A percentile compares a stretch with the other conserved stretches of the same genome.
Conservation (phyloP, 2,888 invertebrate species). For the Salpingus planirostris region DNA sequence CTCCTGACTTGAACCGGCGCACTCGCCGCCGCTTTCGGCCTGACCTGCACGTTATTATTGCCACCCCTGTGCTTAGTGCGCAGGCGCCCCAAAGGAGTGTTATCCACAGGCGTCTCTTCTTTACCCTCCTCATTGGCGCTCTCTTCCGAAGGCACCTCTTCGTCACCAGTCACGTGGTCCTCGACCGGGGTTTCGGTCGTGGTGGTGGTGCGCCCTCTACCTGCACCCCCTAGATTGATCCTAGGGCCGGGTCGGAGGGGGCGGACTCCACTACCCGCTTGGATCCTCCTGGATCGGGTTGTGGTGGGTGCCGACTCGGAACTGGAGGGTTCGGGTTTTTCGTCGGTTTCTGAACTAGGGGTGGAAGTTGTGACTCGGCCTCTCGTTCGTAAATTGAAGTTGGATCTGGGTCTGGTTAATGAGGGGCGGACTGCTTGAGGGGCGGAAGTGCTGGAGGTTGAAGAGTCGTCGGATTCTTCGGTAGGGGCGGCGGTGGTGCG, state of each 20-base stretch:
- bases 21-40: constrained; percentile 43
- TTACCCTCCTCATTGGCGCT: constrained; percentile 31
- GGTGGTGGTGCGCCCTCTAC: constrained; percentile 43
- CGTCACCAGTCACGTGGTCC: constrained; percentile 35
- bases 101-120: constrained; percentile 27
- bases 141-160: constrained; percentile 19
- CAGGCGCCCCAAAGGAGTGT: constrained; percentile 37
- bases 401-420: constrained; percentile 45
- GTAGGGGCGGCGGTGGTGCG: constrained; percentile 40
- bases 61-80: constrained; percentile 40
- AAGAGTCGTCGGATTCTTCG: constrained; percentile 37
- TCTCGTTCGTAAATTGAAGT: constrained; percentile 33
- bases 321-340: constrained; percentile 7
- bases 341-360: constrained; percentile 18
- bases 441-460: constrained; percentile 33
- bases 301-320: constrained; percentile 16
- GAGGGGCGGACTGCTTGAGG: constrained; percentile 31
- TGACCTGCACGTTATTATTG: constrained; percentile 44
- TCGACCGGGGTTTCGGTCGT: constrained; percentile 43
- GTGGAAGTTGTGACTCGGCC: constrained; percentile 34
- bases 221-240: constrained; percentile 46
- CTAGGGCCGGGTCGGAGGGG: constrained; percentile 59
- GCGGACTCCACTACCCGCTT: constrained; percentile 40
- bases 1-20: constrained; percentile 47
- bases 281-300: constrained; percentile 37